Conservation (phyloP, 2,888 invertebrate species). For the Cinara cedri region DNA sequence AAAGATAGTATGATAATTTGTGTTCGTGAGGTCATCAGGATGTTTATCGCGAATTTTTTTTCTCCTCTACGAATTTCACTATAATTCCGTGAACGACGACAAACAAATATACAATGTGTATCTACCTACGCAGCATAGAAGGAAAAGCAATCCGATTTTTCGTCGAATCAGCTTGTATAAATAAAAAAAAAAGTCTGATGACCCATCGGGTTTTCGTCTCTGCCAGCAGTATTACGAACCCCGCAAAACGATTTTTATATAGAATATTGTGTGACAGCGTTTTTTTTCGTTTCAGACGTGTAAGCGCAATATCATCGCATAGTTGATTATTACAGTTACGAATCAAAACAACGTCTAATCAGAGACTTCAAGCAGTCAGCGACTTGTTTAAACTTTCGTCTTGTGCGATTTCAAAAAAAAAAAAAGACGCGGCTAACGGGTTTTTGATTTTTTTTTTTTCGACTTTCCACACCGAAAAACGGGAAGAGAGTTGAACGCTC, state of each 20-base stretch:
- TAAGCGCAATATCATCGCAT: not conserved
- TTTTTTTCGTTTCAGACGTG: not conserved
- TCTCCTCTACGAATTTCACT: not conserved
- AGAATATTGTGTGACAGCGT: not conserved
- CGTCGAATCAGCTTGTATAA: not conserved
- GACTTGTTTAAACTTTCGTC: too few species aligned
- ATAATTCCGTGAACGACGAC: not conserved
- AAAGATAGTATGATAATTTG: too few species aligned
- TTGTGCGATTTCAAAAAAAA: too few species aligned
- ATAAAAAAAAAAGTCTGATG: not conserved
- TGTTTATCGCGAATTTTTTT: conserved; percentile 3
- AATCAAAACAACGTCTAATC: not conserved
- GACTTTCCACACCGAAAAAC: conserved; percentile 1
- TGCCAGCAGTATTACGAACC: too few species aligned
- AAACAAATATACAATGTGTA: not conserved
- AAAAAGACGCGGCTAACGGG: too few species aligned
- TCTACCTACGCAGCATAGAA: too few species aligned
- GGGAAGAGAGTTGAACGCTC: too few species aligned
- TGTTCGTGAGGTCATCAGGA: not conserved
- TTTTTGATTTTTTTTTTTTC: not conserved
- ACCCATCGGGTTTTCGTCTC: not conserved
- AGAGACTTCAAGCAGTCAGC: too few species aligned
- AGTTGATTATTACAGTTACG: not conserved
- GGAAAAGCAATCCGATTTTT: not conserved
- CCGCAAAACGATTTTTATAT: not conserved